phyloP scores from a whole-genome alignment of 2,113 vertebrate genomes.

The Ophthalmolycus amberensis region DNA sequence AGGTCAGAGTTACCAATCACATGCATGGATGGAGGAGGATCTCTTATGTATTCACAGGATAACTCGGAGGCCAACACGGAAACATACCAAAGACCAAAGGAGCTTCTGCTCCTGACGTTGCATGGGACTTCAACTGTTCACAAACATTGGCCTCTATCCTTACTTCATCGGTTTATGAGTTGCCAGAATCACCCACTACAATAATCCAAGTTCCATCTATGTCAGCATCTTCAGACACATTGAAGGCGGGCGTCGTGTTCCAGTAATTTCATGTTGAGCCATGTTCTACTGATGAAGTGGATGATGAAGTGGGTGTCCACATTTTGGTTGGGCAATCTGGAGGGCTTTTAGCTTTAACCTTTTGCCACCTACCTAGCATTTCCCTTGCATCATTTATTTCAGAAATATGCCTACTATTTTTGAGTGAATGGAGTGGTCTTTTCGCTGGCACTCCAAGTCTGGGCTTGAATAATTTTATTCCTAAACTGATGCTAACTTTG shows the following conservation, averaged over 20 bases:
- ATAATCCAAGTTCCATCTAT: slow-evolving; percentile 43
- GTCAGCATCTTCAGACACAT: slow-evolving; percentile 47
- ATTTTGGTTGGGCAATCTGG: slow-evolving; percentile 47
- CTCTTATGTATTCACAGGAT: slow-evolving; percentile 73
- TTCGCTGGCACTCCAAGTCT: slow-evolving; percentile 26
- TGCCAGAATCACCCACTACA: slow-evolving; percentile 28
- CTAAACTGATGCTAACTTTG: slow-evolving; percentile 36
- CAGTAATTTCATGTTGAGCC: slow-evolving; percentile 55
- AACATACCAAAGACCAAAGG: not conserved
- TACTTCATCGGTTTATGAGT: slow-evolving; percentile 32
- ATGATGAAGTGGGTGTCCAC: slow-evolving; percentile 49
- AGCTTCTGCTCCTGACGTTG: slow-evolving; percentile 25
- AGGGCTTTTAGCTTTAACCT: slow-evolving; percentile 40
- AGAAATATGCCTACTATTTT: slow-evolving; percentile 38
- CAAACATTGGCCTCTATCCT: slow-evolving; percentile 33
- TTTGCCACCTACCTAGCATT: slow-evolving; percentile 27
- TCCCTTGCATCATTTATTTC: slow-evolving; percentile 21
- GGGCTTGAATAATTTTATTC: slow-evolving; percentile 41
- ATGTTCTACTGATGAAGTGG: slow-evolving; percentile 49
- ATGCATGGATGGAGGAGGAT: slow-evolving; percentile 74
- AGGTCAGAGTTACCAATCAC: slow-evolving; percentile 81
- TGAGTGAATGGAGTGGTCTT: slow-evolving; percentile 32
- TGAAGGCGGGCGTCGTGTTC: slow-evolving; percentile 40
- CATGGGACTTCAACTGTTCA: slow-evolving; percentile 44
- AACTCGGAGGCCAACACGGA: slow-evolving; percentile 26